These are phyloP conservation scores for Diorhabda sublineata DNA, from an alignment of 1,140 invertebrate genomes.

Conservation along the genomic window DNA sequence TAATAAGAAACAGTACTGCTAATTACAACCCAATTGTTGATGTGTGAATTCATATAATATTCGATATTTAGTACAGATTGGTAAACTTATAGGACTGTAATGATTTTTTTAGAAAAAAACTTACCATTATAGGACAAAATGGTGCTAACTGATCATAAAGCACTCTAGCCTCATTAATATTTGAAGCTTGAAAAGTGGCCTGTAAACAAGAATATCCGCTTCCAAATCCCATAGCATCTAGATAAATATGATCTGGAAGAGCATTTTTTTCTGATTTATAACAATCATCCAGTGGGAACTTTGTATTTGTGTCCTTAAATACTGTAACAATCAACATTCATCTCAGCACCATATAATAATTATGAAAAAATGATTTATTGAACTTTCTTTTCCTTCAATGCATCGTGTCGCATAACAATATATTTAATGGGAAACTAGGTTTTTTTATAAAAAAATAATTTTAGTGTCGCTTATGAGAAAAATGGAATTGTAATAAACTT, in stretches of 20 bases:
- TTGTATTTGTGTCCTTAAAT: conserved; percentile 72
- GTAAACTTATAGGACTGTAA: too few species aligned
- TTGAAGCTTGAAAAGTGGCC: conserved; percentile 93
- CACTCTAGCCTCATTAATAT: conserved; percentile 89
- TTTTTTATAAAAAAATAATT: too few species aligned
- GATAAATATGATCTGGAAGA: conserved; percentile 82
- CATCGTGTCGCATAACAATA: too few species aligned
- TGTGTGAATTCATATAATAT: too few species aligned
- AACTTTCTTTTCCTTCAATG: too few species aligned
- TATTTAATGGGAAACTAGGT: too few species aligned
- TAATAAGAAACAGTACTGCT: too few species aligned
- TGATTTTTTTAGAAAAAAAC: conserved; percentile 8
- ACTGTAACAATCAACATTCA: conserved; percentile 20
- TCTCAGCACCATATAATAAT: background rate
- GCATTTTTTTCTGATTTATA: conserved; percentile 55
- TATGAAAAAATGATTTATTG: too few species aligned
- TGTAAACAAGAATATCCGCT: conserved; percentile 99
- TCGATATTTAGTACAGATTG: too few species aligned
- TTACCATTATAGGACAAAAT: conserved; percentile 94
- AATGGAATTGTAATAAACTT: too few species aligned
- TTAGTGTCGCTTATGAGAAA: too few species aligned
- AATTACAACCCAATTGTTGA: too few species aligned
- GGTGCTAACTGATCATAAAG: conserved; percentile 97
- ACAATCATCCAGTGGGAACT: conserved; percentile 73
- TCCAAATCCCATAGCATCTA: conserved; percentile 99